Evolutionary conservation across 37 sponge, comb jelly and placozoan genomes (phyloP).

Genomic region (Ianthella basta): DNA sequence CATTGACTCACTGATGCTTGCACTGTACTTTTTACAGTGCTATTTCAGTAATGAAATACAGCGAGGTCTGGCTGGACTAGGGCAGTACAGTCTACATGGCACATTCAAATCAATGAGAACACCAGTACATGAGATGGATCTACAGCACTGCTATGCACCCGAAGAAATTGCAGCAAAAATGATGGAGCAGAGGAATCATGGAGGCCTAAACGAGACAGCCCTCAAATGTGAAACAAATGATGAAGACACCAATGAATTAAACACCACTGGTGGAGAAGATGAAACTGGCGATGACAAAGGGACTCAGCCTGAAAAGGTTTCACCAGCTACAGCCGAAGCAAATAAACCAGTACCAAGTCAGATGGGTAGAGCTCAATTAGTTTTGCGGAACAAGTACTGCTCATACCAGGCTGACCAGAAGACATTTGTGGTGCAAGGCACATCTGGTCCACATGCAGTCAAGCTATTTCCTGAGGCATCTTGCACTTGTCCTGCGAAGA

Average conservation of each 20-base stretch:
- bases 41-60: constrained; percentile 66
- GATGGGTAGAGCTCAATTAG: constrained; percentile 13
- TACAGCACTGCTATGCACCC: constrained; percentile 4
- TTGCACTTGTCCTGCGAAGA: constrained; percentile 15
- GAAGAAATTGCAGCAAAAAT: constrained; percentile 4
- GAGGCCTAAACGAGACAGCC: neutral
- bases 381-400: constrained; percentile 19
- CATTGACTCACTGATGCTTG: constrained; percentile 41
- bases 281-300: neutral
- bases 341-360: neutral
- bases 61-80: constrained; percentile 55
- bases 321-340: neutral
- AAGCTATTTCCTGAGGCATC: constrained; percentile 11
- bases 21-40: constrained; percentile 56
- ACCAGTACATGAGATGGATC: neutral
- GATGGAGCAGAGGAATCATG: constrained; percentile 7
- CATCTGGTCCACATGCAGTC: neutral
- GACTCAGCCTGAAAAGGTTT: too few relatives aligned
- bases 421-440: neutral
- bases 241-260: neutral
- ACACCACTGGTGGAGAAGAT: neutral
- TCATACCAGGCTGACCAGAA: constrained; percentile 15
- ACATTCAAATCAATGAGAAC: neutral
- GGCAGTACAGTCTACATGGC: constrained; percentile 41
- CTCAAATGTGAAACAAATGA: too few relatives aligned